A percentile compares a stretch with the other conserved stretches of the same genome.
These are phyloP conservation scores for Matsumurasca onukii DNA, from an alignment of 1,140 invertebrate species.

Conservation along the genomic window DNA sequence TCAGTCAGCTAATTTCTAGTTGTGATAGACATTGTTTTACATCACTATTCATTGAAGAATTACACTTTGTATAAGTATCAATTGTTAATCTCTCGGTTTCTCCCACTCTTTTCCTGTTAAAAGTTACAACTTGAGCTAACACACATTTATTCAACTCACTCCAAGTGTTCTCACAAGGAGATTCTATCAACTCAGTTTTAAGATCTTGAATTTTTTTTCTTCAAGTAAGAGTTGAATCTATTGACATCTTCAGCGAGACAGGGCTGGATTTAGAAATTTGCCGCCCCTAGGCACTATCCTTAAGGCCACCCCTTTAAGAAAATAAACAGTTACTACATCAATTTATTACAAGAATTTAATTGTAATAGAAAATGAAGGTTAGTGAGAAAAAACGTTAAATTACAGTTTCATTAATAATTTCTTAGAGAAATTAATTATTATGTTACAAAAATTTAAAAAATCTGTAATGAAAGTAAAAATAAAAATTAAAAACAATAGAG, in stretches of 20 bases:
- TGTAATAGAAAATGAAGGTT: no score
- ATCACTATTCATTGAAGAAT: background rate
- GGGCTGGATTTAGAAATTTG: no score
- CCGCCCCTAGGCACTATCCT: no score
- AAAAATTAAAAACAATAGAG: no score
- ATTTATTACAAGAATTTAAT: no score
- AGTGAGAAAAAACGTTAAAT: no score
- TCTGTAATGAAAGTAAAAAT: no score
- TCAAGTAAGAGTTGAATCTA: conserved; percentile 19
- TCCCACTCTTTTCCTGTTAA: conserved; percentile 33
- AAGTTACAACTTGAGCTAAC: conserved; percentile 16
- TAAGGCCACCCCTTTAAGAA: no score
- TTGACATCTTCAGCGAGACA: conserved; percentile 8
- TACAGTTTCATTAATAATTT: no score
- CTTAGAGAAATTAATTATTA: no score
- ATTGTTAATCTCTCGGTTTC: conserved; percentile 26
- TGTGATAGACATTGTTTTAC: conserved; percentile 21
- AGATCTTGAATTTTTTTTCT: conserved; percentile 16
- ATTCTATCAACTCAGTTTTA: background rate
- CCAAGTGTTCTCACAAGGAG: background rate
- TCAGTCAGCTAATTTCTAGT: conserved; percentile 30
- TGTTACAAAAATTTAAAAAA: no score
- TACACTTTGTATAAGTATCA: conserved; percentile 4
- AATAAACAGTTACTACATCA: no score
- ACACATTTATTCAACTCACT: conserved; percentile 28